These are phyloP conservation scores for Mus spicilegus DNA, from an alignment of 2,113 vertebrate genomes.

Conservation along the genomic window DNA sequence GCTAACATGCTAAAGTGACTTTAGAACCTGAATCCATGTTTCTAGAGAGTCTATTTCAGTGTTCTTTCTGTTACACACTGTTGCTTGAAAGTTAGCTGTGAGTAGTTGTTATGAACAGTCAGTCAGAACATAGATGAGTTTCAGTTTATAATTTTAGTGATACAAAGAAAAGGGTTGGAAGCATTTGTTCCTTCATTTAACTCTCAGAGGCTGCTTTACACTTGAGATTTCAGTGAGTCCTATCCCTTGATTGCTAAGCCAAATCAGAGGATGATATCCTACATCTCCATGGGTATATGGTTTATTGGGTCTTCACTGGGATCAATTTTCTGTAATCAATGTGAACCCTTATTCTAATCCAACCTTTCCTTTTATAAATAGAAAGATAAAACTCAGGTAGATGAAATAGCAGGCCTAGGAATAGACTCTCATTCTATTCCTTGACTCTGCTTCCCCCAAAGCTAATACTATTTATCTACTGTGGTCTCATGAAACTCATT, in stretches of 20 bases:
- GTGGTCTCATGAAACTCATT: neutral
- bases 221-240: slow-evolving; percentile 1
- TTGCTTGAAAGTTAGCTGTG: neutral
- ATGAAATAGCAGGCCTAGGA: neutral
- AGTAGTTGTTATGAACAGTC: neutral
- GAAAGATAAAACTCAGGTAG: neutral
- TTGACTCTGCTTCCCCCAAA: neutral
- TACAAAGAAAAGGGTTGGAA: neutral
- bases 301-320: neutral
- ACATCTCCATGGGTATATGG: slow-evolving; percentile 2
- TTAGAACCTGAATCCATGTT: neutral
- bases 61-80: neutral
- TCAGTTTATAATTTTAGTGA: slow-evolving; percentile 1
- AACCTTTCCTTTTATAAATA: slow-evolving; percentile 21
- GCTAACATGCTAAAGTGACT: neutral
- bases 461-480: neutral
- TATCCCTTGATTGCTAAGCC: neutral
- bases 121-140: neutral
- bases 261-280: slow-evolving; percentile 13
- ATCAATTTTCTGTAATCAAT: neutral
- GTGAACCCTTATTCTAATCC: neutral
- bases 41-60: neutral
- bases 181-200: slow-evolving; percentile 35
- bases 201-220: slow-evolving; percentile 36
- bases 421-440: neutral